phyloP scores from a whole-genome alignment of 2,888 invertebrate species.

The Cataglyphis albicans region DNA sequence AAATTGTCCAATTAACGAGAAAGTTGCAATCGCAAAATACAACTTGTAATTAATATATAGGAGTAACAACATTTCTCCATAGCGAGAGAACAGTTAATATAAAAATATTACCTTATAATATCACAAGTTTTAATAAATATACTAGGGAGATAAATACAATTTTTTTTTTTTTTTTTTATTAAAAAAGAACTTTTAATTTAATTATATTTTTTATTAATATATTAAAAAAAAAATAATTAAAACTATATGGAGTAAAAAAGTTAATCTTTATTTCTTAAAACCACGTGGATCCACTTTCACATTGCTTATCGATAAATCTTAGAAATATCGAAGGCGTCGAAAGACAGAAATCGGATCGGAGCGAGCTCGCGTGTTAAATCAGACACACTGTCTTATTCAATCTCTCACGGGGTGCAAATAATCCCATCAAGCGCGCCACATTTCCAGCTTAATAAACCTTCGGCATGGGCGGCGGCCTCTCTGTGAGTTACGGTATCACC shows the following conservation, averaged over 20 bases:
- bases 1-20: conserved; percentile 25
- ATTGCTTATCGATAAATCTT: background rate
- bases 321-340: background rate
- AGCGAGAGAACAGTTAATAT: background rate
- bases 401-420: conserved; percentile 62
- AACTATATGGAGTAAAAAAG: background rate
- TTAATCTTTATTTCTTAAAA: background rate
- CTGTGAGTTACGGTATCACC: conserved; percentile 49
- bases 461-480: conserved; percentile 40
- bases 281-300: background rate
- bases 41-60: conserved; percentile 19
- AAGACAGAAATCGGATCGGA: background rate
- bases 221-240: background rate
- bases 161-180: background rate
- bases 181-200: background rate
- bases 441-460: conserved; percentile 68
- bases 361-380: conserved; percentile 25
- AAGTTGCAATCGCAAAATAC: background rate
- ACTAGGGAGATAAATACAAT: background rate
- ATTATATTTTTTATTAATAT: background rate
- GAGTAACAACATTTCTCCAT: background rate
- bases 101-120: background rate
- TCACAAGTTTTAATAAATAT: background rate
- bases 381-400: conserved; percentile 62
- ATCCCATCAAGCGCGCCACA: conserved; percentile 60